These are phyloP conservation scores for Melanotaenia pygmaea DNA, from an alignment of 2,797 vertebrate genomes.

Conservation along the genomic window DNA sequence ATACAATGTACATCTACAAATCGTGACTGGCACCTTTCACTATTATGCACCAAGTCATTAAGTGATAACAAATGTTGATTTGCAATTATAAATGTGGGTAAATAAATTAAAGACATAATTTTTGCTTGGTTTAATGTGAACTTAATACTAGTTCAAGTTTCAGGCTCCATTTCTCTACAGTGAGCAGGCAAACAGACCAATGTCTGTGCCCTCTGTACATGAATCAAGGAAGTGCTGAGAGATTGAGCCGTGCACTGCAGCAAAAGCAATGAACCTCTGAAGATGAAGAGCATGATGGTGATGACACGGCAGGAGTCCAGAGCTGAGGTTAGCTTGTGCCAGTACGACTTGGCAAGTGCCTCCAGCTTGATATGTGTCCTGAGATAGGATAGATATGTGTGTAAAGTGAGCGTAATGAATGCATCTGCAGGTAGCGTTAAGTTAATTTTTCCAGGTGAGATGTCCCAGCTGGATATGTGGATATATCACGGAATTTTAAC, in stretches of 20 bases:
- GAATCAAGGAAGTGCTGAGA: conserved; percentile 36
- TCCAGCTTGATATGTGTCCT: conserved; percentile 16
- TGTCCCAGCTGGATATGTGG: background rate
- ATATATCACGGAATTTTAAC: background rate
- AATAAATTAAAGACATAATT: background rate
- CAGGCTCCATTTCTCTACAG: conserved; percentile 11
- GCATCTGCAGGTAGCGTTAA: background rate
- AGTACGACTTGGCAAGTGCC: conserved; percentile 54
- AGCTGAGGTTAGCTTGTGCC: conserved; percentile 44
- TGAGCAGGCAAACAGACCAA: background rate
- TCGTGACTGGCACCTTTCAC: too few relatives aligned
- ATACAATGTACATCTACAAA: background rate
- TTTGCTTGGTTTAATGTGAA: background rate
- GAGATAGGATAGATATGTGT: conserved; percentile 4
- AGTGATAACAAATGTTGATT: background rate
- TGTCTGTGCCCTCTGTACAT: conserved; percentile 11
- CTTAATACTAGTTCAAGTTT: conserved; percentile 2
- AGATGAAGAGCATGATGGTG: conserved; percentile 46
- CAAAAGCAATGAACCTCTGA: conserved; percentile 54
- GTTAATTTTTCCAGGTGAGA: background rate
- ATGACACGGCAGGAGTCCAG: conserved; percentile 63
- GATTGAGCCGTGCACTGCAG: conserved; percentile 59
- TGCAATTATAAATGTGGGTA: background rate
- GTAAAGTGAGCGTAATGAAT: background rate
- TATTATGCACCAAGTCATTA: too few relatives aligned